Conservation (phyloP, 2,888 invertebrate genomes). For the Eulithis testata region DNA sequence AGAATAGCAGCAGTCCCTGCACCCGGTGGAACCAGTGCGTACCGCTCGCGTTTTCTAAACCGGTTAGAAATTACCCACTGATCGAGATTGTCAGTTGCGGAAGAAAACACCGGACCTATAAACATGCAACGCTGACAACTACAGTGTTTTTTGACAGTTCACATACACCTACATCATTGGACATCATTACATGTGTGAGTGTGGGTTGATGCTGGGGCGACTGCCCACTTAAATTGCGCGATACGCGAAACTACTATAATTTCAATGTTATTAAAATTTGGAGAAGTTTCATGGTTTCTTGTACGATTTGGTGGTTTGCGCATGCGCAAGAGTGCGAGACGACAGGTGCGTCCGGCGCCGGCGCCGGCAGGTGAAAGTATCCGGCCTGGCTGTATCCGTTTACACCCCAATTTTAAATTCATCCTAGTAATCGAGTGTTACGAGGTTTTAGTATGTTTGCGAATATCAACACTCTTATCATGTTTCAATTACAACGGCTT, state of each 20-base stretch:
- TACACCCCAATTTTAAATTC: slow-evolving; percentile 52
- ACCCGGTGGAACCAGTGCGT: slow-evolving; percentile 44
- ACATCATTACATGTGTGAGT: slow-evolving; percentile 3
- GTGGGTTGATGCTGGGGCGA: slow-evolving; percentile 1
- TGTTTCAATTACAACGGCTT: no score
- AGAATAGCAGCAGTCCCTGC: slow-evolving; percentile 55
- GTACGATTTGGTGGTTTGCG: slow-evolving; percentile 44
- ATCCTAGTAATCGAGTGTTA: slow-evolving; percentile 25
- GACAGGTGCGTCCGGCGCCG: slow-evolving; percentile 55
- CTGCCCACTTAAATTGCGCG: slow-evolving; percentile 8
- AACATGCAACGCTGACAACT: slow-evolving; percentile 63
- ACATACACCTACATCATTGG: slow-evolving; percentile 21
- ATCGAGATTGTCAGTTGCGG: slow-evolving; percentile 81
- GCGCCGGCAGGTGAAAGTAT: slow-evolving; percentile 68
- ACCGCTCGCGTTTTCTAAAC: slow-evolving; percentile 80
- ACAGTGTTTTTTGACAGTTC: slow-evolving; percentile 66
- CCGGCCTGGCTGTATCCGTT: slow-evolving; percentile 68
- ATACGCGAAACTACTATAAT: slow-evolving; percentile 2
- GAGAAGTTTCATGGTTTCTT: slow-evolving; percentile 24
- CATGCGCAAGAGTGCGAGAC: slow-evolving; percentile 55
- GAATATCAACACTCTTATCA: neutral
- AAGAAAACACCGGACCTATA: slow-evolving; percentile 79
- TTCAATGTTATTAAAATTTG: slow-evolving; percentile 20
- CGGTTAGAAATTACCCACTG: slow-evolving; percentile 84
- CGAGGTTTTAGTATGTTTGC: slow-evolving; percentile 23